phyloP scores from a whole-genome alignment of 2,113 vertebrate species.

The Zosterops borbonicus region DNA sequence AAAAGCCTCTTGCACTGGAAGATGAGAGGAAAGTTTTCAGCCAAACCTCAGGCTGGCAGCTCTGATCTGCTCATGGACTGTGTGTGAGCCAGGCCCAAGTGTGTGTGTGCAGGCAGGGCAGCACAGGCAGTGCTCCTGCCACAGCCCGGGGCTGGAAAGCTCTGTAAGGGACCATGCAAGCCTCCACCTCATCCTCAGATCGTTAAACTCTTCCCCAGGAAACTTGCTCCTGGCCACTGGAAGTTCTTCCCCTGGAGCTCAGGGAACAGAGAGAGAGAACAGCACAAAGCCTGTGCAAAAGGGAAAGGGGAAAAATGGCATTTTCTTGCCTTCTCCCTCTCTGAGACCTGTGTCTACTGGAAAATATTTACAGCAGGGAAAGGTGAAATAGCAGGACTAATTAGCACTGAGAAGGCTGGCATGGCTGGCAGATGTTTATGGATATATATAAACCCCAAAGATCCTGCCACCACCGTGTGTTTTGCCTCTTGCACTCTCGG shows the following conservation, averaged over 20 bases:
- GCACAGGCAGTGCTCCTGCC: neutral
- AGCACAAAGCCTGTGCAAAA: neutral
- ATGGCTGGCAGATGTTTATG: constrained; percentile 23
- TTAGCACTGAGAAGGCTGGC: constrained; percentile 10
- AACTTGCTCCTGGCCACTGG: neutral
- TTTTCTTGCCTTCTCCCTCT: neutral
- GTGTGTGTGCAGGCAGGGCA: neutral
- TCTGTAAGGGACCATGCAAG: neutral
- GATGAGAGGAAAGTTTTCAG: neutral
- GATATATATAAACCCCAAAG: constrained; percentile 40
- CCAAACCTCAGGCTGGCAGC: neutral
- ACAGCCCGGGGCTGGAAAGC: neutral
- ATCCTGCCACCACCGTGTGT: constrained; percentile 18
- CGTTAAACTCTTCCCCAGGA: neutral
- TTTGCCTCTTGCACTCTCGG: constrained; percentile 19
- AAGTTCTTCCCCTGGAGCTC: neutral
- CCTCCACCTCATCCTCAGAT: neutral
- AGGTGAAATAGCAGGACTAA: constrained; percentile 45
- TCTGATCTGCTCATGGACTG: neutral
- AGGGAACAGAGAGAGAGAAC: neutral
- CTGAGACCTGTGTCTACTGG: neutral
- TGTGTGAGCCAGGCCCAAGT: neutral
- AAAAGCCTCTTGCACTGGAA: neutral
- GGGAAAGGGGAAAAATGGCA: neutral
- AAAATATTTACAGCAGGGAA: constrained; percentile 13